Conservation (phyloP, 2,113 vertebrate genomes). For the Fulmarus glacialis region DNA sequence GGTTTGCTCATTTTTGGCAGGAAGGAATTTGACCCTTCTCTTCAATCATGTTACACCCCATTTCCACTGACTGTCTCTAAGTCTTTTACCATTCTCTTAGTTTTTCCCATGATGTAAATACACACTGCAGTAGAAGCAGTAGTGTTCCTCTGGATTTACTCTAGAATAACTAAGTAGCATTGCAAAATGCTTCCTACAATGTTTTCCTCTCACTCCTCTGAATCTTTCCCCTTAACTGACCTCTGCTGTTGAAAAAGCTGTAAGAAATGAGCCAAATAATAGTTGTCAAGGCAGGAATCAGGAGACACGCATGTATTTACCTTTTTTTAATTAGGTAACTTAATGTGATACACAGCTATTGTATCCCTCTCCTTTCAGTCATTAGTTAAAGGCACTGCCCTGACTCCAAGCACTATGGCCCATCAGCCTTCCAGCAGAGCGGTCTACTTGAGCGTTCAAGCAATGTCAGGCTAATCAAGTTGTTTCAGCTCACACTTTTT, state of each 20-base stretch:
- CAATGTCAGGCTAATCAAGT: background rate
- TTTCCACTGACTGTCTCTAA: conserved; percentile 40
- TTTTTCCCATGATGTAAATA: conserved; percentile 18
- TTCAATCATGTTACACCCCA: conserved; percentile 40
- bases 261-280: background rate
- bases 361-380: background rate
- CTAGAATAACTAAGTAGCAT: background rate
- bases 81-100: background rate
- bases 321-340: background rate
- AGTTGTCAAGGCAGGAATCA: background rate
- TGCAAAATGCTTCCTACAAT: background rate
- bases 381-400: background rate
- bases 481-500: background rate
- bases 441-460: background rate
- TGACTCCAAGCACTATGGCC: background rate
- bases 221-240: background rate
- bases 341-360: background rate
- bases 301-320: background rate
- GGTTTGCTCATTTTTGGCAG: conserved; percentile 26
- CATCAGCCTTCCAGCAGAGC: background rate
- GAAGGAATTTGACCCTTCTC: conserved; percentile 34
- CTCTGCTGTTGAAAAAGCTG: background rate
- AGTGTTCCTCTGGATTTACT: background rate
- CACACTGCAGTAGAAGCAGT: background rate
- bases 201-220: background rate